Evolutionary conservation across 2,888 invertebrate genomes (phyloP).

Genomic region (Standfussiana lucernea): DNA sequence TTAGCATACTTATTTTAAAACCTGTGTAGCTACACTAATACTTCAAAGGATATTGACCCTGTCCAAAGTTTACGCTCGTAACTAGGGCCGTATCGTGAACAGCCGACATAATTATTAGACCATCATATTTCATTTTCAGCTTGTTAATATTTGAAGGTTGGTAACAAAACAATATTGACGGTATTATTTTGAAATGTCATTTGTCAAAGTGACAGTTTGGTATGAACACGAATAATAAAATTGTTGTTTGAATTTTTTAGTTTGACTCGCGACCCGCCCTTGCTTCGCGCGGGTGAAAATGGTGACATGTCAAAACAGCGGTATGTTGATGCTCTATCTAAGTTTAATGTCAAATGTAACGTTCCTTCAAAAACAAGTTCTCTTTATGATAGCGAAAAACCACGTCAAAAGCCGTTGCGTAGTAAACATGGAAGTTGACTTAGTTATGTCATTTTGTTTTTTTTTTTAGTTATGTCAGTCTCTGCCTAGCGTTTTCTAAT

Average conservation of each 20-base stretch:
- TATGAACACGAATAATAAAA: conserved; percentile 4
- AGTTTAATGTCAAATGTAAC: too few relatives aligned
- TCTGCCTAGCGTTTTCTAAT: too few relatives aligned
- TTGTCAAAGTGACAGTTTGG: conserved; percentile 46
- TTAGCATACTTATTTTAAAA: not conserved
- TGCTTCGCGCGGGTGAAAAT: too few relatives aligned
- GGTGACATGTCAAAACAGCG: not conserved
- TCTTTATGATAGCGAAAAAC: too few relatives aligned
- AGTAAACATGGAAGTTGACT: too few relatives aligned
- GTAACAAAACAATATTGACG: conserved; percentile 23
- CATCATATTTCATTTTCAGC: conserved; percentile 37
- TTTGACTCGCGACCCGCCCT: not conserved
- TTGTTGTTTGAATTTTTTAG: not conserved
- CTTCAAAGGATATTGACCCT: not conserved
- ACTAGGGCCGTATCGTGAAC: conserved; percentile 12
- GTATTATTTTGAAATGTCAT: conserved; percentile 14
- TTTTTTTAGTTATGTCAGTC: too few relatives aligned
- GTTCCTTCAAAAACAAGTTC: too few relatives aligned
- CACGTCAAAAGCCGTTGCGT: too few relatives aligned
- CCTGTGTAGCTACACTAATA: not conserved
- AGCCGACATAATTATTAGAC: conserved; percentile 9
- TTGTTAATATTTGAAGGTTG: conserved; percentile 21
- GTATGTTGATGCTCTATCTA: too few relatives aligned
- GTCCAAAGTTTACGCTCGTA: not conserved
- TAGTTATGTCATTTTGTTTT: too few relatives aligned